Percentiles rank a stretch among this genome's conserved stretches.
Evolutionary conservation across 2,113 vertebrate species (phyloP).

Genomic region (Hucho hucho): DNA sequence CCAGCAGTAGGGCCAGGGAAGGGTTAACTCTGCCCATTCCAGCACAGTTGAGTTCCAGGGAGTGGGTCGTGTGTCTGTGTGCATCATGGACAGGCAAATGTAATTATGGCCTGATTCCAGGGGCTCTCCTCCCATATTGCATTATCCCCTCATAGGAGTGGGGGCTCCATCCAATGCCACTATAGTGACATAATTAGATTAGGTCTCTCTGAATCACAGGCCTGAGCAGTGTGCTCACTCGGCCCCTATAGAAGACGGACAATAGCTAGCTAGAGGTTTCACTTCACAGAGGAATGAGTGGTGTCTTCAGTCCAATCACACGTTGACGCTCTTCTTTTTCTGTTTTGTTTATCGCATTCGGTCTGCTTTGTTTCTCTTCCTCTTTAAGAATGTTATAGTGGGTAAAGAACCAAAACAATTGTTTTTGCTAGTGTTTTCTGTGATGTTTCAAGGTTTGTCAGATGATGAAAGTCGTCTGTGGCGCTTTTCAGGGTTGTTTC

Average conservation of each 20-base stretch:
- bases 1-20: neutral
- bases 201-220: slow-evolving; percentile 33
- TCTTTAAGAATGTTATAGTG: slow-evolving; percentile 6
- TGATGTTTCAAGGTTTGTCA: neutral
- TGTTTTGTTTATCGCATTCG: slow-evolving; percentile 6
- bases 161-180: slow-evolving; percentile 11
- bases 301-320: slow-evolving; percentile 11
- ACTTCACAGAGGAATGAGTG: slow-evolving; percentile 20
- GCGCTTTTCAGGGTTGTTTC: neutral
- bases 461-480: neutral
- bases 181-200: slow-evolving; percentile 43
- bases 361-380: neutral
- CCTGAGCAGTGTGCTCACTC: slow-evolving; percentile 12
- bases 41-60: slow-evolving; percentile 36
- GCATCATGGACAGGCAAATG: slow-evolving; percentile 46
- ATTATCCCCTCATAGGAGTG: slow-evolving; percentile 44
- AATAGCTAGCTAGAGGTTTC: slow-evolving; percentile 28
- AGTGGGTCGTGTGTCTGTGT: slow-evolving; percentile 33
- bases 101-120: slow-evolving; percentile 53
- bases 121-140: slow-evolving; percentile 40
- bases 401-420: neutral
- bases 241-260: slow-evolving; percentile 17
- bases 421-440: neutral
- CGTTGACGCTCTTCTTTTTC: neutral
- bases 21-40: slow-evolving; percentile 40